A percentile compares a stretch with the other conserved stretches of the same genome.
Evolutionary conservation across 1,140 invertebrate genomes (phyloP).

Genomic region (Asbolus verrucosus): DNA sequence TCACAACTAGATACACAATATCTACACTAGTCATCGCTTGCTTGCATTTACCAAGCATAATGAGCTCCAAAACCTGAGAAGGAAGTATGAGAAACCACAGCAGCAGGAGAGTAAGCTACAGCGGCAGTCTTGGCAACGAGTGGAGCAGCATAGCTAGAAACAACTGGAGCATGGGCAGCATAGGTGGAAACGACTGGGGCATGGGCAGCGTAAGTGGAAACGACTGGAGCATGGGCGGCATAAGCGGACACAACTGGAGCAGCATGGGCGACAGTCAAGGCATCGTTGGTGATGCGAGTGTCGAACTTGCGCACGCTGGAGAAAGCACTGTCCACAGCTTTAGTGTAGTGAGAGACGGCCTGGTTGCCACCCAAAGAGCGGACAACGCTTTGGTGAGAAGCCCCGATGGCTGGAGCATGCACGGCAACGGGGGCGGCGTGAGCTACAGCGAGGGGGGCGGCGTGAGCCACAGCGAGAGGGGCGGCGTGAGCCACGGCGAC

Average conservation of each 20-base stretch:
- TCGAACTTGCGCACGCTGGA: conserved; percentile 74
- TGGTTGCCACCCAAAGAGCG: conserved; percentile 70
- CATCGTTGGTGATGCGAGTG: conserved; percentile 72
- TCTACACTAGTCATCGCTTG: not conserved
- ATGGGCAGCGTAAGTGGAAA: conserved; percentile 57
- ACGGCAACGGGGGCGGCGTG: conserved; percentile 64
- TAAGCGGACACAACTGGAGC: conserved; percentile 41
- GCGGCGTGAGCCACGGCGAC: conserved; percentile 50
- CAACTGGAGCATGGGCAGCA: conserved; percentile 49
- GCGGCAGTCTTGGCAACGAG: conserved; percentile 61
- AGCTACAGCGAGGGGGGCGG: conserved; percentile 54
- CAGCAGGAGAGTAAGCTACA: conserved; percentile 68
- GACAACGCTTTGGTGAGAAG: conserved; percentile 70
- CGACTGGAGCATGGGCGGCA: conserved; percentile 44
- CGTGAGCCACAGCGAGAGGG: conserved; percentile 48
- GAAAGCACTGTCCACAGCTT: conserved; percentile 74
- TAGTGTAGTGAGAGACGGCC: conserved; percentile 71
- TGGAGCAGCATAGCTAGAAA: conserved; percentile 34
- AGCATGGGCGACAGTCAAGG: conserved; percentile 60
- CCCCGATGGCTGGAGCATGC: conserved; percentile 67
- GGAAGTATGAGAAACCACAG: conserved; percentile 68
- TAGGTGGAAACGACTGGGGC: conserved; percentile 45
- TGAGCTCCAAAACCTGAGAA: conserved; percentile 68
- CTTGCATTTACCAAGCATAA: conserved; percentile 66
- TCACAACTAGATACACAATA: conserved; percentile 12